phyloP scores from a whole-genome alignment of 2,797 vertebrate genomes.

The Rhinella marina region DNA sequence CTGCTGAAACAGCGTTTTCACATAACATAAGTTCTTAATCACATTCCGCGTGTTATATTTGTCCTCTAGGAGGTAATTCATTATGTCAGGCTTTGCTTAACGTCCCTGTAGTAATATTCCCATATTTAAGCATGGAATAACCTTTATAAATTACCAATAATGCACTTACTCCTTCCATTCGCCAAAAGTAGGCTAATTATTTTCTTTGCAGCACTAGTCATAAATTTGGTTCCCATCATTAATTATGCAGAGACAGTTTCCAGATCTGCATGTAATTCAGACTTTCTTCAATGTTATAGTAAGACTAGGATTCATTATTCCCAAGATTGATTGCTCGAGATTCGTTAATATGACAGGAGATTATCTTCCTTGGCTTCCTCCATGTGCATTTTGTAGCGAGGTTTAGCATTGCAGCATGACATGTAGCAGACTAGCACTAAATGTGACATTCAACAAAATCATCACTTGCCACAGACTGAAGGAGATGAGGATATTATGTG shows the following conservation, averaged over 20 bases:
- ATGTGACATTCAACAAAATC: not conserved
- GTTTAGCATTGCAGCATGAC: not conserved
- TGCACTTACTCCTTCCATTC: conserved; percentile 42
- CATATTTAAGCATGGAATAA: conserved; percentile 37
- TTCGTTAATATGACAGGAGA: conserved; percentile 34
- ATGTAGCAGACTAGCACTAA: not conserved
- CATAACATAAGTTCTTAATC: conserved; percentile 40
- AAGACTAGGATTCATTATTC: conserved; percentile 28
- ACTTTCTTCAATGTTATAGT: conserved; percentile 35
- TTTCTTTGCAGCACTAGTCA: conserved; percentile 27
- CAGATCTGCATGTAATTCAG: conserved; percentile 35
- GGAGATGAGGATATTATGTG: not conserved
- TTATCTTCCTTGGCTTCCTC: conserved; percentile 35
- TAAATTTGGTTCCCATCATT: conserved; percentile 46
- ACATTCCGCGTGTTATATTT: conserved; percentile 19
- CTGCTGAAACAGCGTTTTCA: conserved; percentile 41
- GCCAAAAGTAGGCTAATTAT: conserved; percentile 40
- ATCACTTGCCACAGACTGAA: not conserved
- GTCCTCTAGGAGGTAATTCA: conserved; percentile 45
- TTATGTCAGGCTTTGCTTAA: conserved; percentile 45
- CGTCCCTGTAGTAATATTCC: conserved; percentile 34
- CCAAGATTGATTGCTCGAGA: conserved; percentile 46
- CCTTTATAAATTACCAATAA: conserved; percentile 49
- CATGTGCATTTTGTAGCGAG: not conserved
- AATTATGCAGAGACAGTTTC: conserved; percentile 40